Base-by-base conservation (phyloP, 2,113 vertebrate genomes). In the Recurvirostra avosetta region DNA sequence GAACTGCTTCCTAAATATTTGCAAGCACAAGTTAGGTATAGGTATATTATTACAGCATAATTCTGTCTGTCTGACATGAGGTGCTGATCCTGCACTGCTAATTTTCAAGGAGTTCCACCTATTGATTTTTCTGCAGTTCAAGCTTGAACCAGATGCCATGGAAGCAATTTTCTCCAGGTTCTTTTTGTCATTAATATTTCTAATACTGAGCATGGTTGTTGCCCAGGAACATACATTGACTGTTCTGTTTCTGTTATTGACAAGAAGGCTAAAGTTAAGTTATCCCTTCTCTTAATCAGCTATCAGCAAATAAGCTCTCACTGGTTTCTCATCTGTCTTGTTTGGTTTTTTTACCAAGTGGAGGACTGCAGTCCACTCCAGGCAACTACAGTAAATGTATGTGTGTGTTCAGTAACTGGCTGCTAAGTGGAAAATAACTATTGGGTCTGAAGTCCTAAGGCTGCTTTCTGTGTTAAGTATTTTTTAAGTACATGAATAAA, bases 401-500 rank as follows among this genome's bases (percentile, higher is more conserved):
- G 16, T 94, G 23, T 63, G 23, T 87, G 76, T 50, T 49, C 45
- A 52, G 2, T 73, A 91, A 50, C 29, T 65, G n/a, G 27, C 66
- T 91, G 16, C 75, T 78, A 92, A 86, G 43, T 68, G 23, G 76
- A 68, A 85, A 53, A 68, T 71, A 81, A 86, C 50, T 59, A 2
- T 21, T 84, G 40, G 11, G 16, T 68, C 53, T 72, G 5, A 87
- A 85, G 65, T 92, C 66, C 52, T 65, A 62, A 73, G 52, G 49
- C 58, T 91, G 19, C 50, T 84, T 91, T 92, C 47, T 81, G 15
- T 81, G 36, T 84, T 43, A 91, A 87, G 77, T 73, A 20, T 47
- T 85, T 88, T 77, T 67, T 45, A 85, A 94, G 87, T 85, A 52
- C 15, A 6, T 73, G 63, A 76, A 66, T 80, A 95, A 95, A 94